Percentiles rank a stretch among this genome's conserved stretches.
These are phyloP conservation scores for Enteromius unitaeniatus DNA, from an alignment of 2,797 vertebrate species.

Conservation along the genomic window DNA sequence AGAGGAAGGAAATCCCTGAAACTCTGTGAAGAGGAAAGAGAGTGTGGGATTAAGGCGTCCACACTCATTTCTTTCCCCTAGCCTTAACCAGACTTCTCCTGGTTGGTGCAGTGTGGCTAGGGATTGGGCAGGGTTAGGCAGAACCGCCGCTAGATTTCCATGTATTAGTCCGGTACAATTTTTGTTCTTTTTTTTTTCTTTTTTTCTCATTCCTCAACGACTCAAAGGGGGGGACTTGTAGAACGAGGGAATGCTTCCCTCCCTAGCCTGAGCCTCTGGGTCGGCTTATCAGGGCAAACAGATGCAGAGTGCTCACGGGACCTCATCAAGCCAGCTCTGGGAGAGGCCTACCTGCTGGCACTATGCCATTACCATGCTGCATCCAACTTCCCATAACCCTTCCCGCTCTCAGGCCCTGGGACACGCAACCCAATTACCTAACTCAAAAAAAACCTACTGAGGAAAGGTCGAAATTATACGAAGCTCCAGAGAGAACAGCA, in stretches of 20 bases:
- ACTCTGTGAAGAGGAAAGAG: constrained; percentile 59
- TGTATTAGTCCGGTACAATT: constrained; percentile 68
- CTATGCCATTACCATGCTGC: constrained; percentile 69
- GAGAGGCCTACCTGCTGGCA: constrained; percentile 74
- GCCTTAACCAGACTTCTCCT: constrained; percentile 47
- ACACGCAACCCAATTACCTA: constrained; percentile 71
- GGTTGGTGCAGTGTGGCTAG: constrained; percentile 37
- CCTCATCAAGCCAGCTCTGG: constrained; percentile 77
- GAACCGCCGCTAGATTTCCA: constrained; percentile 66
- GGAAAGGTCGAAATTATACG: constrained; percentile 28
- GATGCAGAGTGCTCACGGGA: constrained; percentile 78
- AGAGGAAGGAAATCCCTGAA: constrained; percentile 52
- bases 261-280: constrained; percentile 60
- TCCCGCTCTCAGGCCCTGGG: constrained; percentile 64
- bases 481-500: constrained; percentile 14
- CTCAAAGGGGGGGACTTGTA: constrained; percentile 2
- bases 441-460: constrained; percentile 48
- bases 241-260: constrained; percentile 10
- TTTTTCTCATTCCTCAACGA: constrained; percentile 43
- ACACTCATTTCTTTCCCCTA: constrained; percentile 22
- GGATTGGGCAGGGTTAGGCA: constrained; percentile 41
- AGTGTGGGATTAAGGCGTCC: constrained; percentile 60
- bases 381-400: constrained; percentile 49
- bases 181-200: constrained; percentile 45
- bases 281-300: constrained; percentile 81